Evolutionary conservation across 2,113 vertebrate species (phyloP), one percentile per base, ranked within the genome.

Genomic region (Triplophysa rosa): DNA sequence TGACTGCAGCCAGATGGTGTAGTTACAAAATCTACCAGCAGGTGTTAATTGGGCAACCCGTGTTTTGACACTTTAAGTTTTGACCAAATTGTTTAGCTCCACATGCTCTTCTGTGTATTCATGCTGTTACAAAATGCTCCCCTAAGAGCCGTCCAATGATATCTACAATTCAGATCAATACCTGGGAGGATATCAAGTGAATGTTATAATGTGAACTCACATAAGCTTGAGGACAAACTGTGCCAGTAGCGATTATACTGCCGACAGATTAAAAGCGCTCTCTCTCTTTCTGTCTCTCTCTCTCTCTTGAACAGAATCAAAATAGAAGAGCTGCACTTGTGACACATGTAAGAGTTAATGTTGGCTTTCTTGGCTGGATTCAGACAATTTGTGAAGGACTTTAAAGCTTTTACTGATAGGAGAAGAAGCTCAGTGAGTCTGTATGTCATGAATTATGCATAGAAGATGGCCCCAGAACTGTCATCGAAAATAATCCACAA

Each of bases 311-410:
- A 86, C 87, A 89, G 85, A 86, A 86, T 68, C 76, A 67, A 82
- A 80, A 76, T 58, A 82, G 85, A 62, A 75, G 40, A 74, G 70
- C 64, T 77, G 58, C 54, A 61, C n/a, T 79, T 33, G 79, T 81
- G 83, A 82, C 76, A 70, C 71, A 82, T 73, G 67, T 83, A 79
- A 16, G 67, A 73, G 83, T 80, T 83, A 83, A 83, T 80, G 67
- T 49, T 89, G 87, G 86, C 87, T 86, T 87, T 86, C 89, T 87
- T 87, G 68, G 86, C 88, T 89, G 82, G 77, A 92, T 90, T 93
- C 92, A 91, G 91, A 85, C 65, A 77, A 82, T 80, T 85, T 88
- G 83, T 83, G 68, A 84, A 37, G 33, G 33, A 37, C 33, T 37
- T 37, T 6, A 37, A 83, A 76, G 65, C 75, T 80, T 85, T 70